Evolutionary conservation across 2,113 vertebrate genomes (phyloP).

Genomic region (Sylvia atricapilla): DNA sequence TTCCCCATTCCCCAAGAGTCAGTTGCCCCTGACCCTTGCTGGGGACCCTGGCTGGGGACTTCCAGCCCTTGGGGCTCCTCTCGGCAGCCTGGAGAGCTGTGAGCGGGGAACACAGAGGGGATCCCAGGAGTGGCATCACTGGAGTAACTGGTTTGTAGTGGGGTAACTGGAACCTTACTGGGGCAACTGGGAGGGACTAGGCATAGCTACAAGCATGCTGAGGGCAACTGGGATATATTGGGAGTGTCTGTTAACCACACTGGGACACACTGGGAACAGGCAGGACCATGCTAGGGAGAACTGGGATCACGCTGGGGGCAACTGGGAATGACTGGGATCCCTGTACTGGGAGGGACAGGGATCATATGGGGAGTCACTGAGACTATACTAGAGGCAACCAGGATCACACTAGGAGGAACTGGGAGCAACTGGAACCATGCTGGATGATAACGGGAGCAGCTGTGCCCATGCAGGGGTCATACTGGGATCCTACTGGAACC

Average conservation of each 20-base stretch:
- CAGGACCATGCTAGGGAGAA: neutral
- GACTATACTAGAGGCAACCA: neutral
- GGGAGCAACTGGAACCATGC: neutral
- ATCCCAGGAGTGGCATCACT: neutral
- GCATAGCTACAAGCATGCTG: no score
- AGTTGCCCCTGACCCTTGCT: neutral
- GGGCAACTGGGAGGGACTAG: no score
- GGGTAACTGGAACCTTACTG: neutral
- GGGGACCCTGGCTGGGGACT: neutral
- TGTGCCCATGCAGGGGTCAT: no score
- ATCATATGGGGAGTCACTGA: neutral
- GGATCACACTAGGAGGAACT: neutral
- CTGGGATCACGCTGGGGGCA: neutral
- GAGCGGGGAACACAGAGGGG: neutral
- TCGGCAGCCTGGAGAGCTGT: neutral
- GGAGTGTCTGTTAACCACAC: no score
- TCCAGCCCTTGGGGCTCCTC: neutral
- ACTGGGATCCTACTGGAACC: no score
- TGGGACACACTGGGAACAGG: neutral
- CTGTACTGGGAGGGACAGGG: neutral
- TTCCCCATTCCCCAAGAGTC: no score
- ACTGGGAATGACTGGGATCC: no score
- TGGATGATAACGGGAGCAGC: no score
- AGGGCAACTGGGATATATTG: no score
- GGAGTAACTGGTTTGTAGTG: neutral